Evolutionary conservation across 1,140 invertebrate genomes (phyloP), one percentile per base, ranked within the genome.

Genomic region (Phenacoccus solenopsis): DNA sequence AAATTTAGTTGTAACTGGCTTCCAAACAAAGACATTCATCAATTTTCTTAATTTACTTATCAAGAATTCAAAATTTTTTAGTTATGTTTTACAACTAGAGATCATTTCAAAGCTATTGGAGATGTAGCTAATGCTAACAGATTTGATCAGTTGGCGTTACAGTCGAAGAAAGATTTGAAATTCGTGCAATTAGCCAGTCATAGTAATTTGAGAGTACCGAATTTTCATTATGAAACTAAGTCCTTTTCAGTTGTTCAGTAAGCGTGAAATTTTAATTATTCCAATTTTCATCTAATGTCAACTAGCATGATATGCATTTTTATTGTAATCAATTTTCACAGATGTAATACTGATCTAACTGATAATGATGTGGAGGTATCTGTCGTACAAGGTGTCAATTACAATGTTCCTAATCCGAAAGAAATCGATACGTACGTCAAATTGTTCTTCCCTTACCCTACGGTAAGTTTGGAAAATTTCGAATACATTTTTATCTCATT

Each of bases 361-460:
- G 93, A 95, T 77, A 90, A 90, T 78, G 94, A 97, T 74, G 80
- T 97, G 70, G 92, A 98, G 82, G 81, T 98, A 71, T 86, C 84
- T 28, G 86, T 98, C 72, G 80, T 96, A 1, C 84, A 91, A 76
- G 95, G 94, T 38, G 86, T 96, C 61, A 93, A 91, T 75, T 95
- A 92, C 78, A 88, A 85, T 80, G 90, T 91, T 28, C 78, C 86
- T 70, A 90, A 91, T 78, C 86, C 92, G 0, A 90, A 91, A 76
- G 93, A 97, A 72, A 84, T 95, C 64, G 94, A 98, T 76, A 97
- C 94, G 2, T 98, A 94, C 79, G 90, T 98, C 5, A 93, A 89
- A 78, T 91, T 90, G 75, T 94, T 97, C 77, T 94, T 98, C 80
- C 94, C 94, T 1, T 93, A 87, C 78, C 91, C 94, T 10, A 86